phyloP scores from a whole-genome alignment of 2,888 invertebrate genomes.

The Mimachlamys varia region DNA sequence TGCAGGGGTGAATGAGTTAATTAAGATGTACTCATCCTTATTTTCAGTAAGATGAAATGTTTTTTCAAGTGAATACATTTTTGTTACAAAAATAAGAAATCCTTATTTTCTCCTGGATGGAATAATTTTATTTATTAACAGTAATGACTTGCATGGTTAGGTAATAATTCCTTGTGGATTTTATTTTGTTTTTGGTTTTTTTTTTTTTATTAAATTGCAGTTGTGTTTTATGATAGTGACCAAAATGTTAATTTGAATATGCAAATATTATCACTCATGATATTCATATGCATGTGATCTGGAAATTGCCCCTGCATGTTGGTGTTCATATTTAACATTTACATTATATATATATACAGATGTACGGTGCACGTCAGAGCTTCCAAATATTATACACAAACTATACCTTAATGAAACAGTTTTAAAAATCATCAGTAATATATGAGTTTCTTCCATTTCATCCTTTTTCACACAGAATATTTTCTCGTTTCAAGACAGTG shows the following conservation, averaged over 20 bases:
- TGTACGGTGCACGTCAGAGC: constrained; percentile 2
- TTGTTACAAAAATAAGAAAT: background rate
- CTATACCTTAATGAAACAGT: background rate
- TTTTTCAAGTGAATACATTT: background rate
- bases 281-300: constrained; percentile 28
- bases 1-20: no score
- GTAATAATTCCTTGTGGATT: background rate
- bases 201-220: background rate
- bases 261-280: constrained; percentile 6
- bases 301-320: background rate
- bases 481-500: no score
- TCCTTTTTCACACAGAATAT: no score
- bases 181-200: no score
- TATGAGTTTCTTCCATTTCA: no score
- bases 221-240: background rate
- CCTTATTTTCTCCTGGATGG: background rate
- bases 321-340: background rate
- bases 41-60: background rate
- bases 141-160: background rate
- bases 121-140: background rate
- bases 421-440: no score
- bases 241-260: background rate
- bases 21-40: no score
- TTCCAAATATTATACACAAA: background rate
- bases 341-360: background rate